Percentiles rank a stretch among this genome's conserved stretches.
Evolutionary conservation across 2,888 invertebrate species (phyloP).

Genomic region (Enchytraeus crypticus): DNA sequence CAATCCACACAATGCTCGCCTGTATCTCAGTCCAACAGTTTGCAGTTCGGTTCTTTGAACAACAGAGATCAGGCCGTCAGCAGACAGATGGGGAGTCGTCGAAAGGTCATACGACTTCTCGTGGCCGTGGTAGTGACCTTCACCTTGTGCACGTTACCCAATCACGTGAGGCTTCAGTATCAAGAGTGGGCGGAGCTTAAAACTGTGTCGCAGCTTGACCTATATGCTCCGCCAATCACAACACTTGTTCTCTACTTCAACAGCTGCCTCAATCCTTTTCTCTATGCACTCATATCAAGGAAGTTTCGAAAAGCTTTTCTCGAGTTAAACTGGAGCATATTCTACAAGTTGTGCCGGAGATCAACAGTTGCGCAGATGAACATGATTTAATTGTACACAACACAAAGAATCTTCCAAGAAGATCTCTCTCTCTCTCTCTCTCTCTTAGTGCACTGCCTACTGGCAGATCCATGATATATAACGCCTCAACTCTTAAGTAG

Average conservation of each 20-base stretch:
- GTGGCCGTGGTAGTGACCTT: conserved; percentile 80
- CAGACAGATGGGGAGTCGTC: no score
- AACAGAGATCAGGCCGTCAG: no score
- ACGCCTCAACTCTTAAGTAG: no score
- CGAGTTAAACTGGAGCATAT: conserved; percentile 4
- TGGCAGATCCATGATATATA: no score
- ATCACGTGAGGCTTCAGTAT: conserved; percentile 68
- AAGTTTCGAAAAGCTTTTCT: conserved; percentile 66
- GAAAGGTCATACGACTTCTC: conserved; percentile 70
- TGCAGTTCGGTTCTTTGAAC: no score
- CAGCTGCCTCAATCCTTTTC: conserved; percentile 78
- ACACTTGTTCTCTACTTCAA: conserved; percentile 80
- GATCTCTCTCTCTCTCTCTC: no score
- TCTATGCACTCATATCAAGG: conserved; percentile 76
- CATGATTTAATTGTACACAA: no score
- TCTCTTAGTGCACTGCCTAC: no score
- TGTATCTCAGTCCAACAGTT: no score
- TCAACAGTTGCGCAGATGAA: no score
- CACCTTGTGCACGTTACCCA: conserved; percentile 78
- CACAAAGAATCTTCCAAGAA: no score
- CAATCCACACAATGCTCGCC: no score
- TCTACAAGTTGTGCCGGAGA: not conserved
- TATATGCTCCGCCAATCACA: conserved; percentile 66
- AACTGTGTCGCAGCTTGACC: conserved; percentile 1
- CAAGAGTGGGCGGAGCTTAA: conserved; percentile 67